These are phyloP conservation scores for Eulithis prunata DNA, from an alignment of 2,888 invertebrate genomes.

Conservation along the genomic window DNA sequence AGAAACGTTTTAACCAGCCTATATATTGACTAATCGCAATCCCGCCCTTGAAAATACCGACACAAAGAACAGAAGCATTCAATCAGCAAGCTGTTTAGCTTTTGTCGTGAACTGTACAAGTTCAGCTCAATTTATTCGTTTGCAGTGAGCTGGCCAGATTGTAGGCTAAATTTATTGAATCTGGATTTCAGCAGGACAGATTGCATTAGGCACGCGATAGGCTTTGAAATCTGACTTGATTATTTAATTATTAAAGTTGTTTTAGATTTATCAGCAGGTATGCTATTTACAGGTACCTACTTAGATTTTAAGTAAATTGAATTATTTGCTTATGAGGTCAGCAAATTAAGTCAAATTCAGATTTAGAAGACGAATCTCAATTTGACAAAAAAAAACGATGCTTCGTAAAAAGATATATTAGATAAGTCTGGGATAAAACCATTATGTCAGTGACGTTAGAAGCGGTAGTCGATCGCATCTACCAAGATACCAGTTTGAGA, in stretches of 20 bases:
- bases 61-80: too few species aligned
- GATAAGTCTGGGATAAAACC: slow-evolving; percentile 16
- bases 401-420: neutral
- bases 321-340: too few species aligned
- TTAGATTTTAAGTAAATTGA: too few species aligned
- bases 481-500: slow-evolving; percentile 53
- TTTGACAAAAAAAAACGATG: too few species aligned
- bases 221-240: slow-evolving; percentile 13
- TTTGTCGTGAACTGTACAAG: slow-evolving; percentile 15
- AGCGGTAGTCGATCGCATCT: slow-evolving; percentile 52
- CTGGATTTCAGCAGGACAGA: slow-evolving; percentile 16
- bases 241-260: slow-evolving; percentile 14
- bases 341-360: too few species aligned
- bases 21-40: too few species aligned
- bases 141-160: slow-evolving; percentile 20
- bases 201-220: slow-evolving; percentile 20
- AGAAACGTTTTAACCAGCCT: too few species aligned
- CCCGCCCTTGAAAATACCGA: too few species aligned
- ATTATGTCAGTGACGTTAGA: slow-evolving; percentile 44
- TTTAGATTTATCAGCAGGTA: too few species aligned
- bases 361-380: too few species aligned
- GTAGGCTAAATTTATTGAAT: slow-evolving; percentile 21
- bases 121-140: slow-evolving; percentile 17
- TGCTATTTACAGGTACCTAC: too few species aligned
- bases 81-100: neutral